Evolutionary conservation across 1,140 invertebrate species (phyloP), one percentile per base, ranked within the genome.

Genomic region (Macrobrachium rosenbergii): DNA sequence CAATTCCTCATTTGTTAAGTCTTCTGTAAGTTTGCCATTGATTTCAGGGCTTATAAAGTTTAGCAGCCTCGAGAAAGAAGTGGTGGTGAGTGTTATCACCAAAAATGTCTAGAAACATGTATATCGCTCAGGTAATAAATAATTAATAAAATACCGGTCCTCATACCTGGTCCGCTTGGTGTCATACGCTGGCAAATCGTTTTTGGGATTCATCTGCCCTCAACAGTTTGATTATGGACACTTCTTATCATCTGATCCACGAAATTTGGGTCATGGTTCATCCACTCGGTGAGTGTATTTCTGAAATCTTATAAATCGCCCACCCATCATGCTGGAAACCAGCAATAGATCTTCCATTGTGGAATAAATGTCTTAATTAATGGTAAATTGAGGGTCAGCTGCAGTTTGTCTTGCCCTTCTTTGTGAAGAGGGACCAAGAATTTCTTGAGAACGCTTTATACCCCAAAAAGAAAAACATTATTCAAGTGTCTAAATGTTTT

Each of bases 151-250:
- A 23, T 37, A 73, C 12, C 43, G 5, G 17, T 17, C 21, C 21
- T 23, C 23, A 73, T 73, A 2, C 69, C 69, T 14, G 69, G 69
- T n/a, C 10, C 69, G 21, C 11, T 23, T 73, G 5, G 43, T 5
- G 43, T 78, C 43, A 14, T n/a, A n/a, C n/a, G n/a, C n/a, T n/a
- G n/a, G n/a, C n/a, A n/a, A n/a, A n/a, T n/a, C n/a, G n/a, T n/a
- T n/a, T n/a, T n/a, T n/a, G n/a, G n/a, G n/a, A n/a, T n/a, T n/a
- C n/a, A n/a, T n/a, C n/a, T n/a, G n/a, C n/a, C n/a, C 21, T 78
- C 76, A 11, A 78, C 52, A 52, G 14, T 78, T 45, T 78, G 76
- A 45, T 14, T 78, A 52, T 43, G 76, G 5, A 78, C 37, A 16
- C 21, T 52, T 8, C 37, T n/a, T 21, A 59, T 78, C 52, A 5